These are phyloP conservation scores for Danionella cerebrum DNA, from an alignment of 2,113 vertebrate genomes.

Conservation along the genomic window DNA sequence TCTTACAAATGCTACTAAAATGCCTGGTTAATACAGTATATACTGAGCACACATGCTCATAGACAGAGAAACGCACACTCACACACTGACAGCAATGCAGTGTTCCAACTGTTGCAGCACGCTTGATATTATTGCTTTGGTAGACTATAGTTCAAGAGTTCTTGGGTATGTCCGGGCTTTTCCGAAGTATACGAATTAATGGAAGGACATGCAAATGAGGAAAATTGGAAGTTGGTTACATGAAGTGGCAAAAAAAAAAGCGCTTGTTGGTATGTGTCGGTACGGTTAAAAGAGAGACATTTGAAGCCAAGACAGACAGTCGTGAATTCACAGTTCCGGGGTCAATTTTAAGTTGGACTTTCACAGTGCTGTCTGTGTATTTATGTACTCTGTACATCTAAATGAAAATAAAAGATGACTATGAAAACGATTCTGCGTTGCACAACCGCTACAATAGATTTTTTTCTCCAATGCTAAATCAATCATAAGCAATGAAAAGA, in stretches of 20 bases:
- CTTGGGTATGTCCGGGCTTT: constrained; percentile 9
- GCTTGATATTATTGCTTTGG: constrained; percentile 63
- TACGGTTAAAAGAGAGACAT: constrained; percentile 23
- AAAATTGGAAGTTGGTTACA: not conserved
- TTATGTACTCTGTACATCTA: constrained; percentile 31
- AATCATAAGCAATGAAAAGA: constrained; percentile 21
- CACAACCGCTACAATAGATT: constrained; percentile 14
- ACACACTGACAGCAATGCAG: not conserved
- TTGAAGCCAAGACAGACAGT: constrained; percentile 30
- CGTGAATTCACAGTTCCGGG: constrained; percentile 61
- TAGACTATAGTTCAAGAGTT: constrained; percentile 36
- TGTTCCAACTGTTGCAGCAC: constrained; percentile 19
- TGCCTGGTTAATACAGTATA: constrained; percentile 22
- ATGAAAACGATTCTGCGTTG: too few species aligned
- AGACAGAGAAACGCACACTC: constrained; percentile 1
- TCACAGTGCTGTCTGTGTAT: constrained; percentile 68
- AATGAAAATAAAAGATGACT: constrained; percentile 28
- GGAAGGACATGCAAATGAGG: not conserved
- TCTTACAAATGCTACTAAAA: constrained; percentile 30
- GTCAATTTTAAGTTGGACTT: constrained; percentile 57
- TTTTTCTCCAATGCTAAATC: not conserved
- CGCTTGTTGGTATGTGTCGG: constrained; percentile 4
- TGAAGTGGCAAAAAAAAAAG: not conserved
- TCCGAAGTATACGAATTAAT: not conserved
- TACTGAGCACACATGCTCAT: constrained; percentile 19